A percentile compares a stretch with the other conserved stretches of the same genome.
Evolutionary conservation across 2,888 invertebrate species (phyloP).

Genomic region (Drosophila subquinaria): DNA sequence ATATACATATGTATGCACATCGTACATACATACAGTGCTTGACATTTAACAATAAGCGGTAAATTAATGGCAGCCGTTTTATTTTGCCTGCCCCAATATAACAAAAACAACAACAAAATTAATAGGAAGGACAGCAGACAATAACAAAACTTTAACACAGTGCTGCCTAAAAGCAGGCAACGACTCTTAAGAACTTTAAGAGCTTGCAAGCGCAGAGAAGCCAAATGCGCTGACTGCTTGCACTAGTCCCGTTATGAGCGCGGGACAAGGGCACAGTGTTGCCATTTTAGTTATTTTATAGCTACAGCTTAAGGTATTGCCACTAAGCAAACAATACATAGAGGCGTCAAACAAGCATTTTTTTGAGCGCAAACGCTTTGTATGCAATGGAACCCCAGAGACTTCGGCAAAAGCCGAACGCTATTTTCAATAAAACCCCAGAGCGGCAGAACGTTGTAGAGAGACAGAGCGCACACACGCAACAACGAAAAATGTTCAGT

Average conservation of each 20-base stretch:
- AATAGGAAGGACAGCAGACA: background rate
- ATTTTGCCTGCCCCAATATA: slow-evolving; percentile 27
- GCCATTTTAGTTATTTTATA: background rate
- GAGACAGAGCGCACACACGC: too few species aligned
- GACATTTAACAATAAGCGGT: slow-evolving; percentile 46
- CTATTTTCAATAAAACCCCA: too few species aligned
- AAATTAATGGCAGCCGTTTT: slow-evolving; percentile 54
- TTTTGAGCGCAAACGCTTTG: too few species aligned
- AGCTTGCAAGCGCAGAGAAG: slow-evolving; percentile 35
- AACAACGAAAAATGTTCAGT: too few species aligned
- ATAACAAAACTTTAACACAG: slow-evolving; percentile 35
- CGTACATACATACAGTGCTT: background rate
- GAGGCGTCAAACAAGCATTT: too few species aligned
- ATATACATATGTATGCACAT: background rate
- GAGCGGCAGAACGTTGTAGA: too few species aligned
- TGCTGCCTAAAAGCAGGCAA: slow-evolving; percentile 64
- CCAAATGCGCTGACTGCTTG: slow-evolving; percentile 31
- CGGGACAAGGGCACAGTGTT: background rate
- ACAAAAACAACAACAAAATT: background rate
- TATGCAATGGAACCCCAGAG: too few species aligned
- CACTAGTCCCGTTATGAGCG: slow-evolving; percentile 10
- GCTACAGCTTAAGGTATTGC: too few species aligned
- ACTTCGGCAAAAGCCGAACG: too few species aligned
- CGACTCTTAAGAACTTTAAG: slow-evolving; percentile 13
- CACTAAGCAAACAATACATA: too few species aligned